Evolutionary conservation across 1,140 invertebrate genomes (phyloP).

Genomic region (Penaeus indicus): DNA sequence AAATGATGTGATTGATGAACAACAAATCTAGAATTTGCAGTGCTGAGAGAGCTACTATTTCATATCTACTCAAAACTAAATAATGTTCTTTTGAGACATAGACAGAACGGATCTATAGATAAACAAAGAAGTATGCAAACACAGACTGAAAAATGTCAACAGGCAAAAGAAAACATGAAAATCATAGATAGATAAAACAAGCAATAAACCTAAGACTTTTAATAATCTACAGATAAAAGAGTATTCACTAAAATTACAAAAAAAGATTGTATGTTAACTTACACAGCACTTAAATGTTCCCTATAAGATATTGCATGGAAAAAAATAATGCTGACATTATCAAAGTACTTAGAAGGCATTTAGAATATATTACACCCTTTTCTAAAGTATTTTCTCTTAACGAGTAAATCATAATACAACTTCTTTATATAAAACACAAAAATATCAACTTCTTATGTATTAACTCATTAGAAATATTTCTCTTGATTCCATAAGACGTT

Average conservation of each 20-base stretch:
- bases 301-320: slow-evolving; percentile 72
- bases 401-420: too few species aligned
- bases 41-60: background rate
- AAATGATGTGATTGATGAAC: slow-evolving; percentile 6
- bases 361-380: background rate
- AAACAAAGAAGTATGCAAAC: background rate
- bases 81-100: background rate
- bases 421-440: too few species aligned
- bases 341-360: background rate
- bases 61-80: background rate
- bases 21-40: slow-evolving; percentile 67
- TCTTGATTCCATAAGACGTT: too few species aligned
- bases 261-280: slow-evolving; percentile 73
- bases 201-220: background rate
- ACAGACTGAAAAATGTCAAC: background rate
- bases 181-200: background rate
- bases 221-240: background rate
- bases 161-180: background rate
- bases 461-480: too few species aligned
- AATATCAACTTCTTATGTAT: too few species aligned
- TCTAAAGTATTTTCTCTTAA: background rate
- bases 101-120: background rate
- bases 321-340: slow-evolving; percentile 30
- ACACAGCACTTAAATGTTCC: slow-evolving; percentile 92
- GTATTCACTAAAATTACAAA: background rate